phyloP scores from a whole-genome alignment of 2,888 invertebrate genomes.

The Drosophila nr. perissopoda region DNA sequence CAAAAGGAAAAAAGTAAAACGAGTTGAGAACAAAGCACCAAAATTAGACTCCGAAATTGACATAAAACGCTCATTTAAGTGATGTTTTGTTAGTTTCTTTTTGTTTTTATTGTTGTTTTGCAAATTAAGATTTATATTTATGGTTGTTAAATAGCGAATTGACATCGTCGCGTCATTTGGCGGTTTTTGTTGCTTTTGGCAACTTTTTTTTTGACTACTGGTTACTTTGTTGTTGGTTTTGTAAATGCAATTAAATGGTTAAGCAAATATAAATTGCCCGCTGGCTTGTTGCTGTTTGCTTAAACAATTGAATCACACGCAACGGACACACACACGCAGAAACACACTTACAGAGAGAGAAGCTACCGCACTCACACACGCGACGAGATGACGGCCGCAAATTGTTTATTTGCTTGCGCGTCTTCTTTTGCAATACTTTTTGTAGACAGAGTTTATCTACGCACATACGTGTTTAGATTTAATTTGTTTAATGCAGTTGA shows the following conservation, averaged over 20 bases:
- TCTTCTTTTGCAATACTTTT: conserved; percentile 46
- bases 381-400: conserved; percentile 53
- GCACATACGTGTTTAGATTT: conserved; percentile 9
- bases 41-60: conserved; percentile 21
- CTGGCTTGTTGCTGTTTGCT: conserved; percentile 49
- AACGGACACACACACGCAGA: conserved; percentile 30
- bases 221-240: conserved; percentile 16
- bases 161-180: conserved; percentile 22
- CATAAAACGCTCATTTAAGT: conserved; percentile 26
- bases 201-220: conserved; percentile 12
- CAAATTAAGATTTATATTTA: conserved; percentile 10
- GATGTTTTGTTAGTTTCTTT: not conserved
- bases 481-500: conserved; percentile 17
- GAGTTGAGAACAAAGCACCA: conserved; percentile 16
- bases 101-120: not conserved
- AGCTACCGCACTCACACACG: conserved; percentile 24
- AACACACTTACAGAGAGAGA: conserved; percentile 8
- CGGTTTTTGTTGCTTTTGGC: conserved; percentile 14
- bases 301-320: conserved; percentile 66
- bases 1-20: conserved; percentile 23
- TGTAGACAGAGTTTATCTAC: conserved; percentile 37
- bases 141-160: conserved; percentile 9
- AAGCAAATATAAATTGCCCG: conserved; percentile 38
- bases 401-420: conserved; percentile 57
- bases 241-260: conserved; percentile 44